Base-by-base conservation (phyloP, 1,140 invertebrate genomes). In the Cotesia glomerata region DNA sequence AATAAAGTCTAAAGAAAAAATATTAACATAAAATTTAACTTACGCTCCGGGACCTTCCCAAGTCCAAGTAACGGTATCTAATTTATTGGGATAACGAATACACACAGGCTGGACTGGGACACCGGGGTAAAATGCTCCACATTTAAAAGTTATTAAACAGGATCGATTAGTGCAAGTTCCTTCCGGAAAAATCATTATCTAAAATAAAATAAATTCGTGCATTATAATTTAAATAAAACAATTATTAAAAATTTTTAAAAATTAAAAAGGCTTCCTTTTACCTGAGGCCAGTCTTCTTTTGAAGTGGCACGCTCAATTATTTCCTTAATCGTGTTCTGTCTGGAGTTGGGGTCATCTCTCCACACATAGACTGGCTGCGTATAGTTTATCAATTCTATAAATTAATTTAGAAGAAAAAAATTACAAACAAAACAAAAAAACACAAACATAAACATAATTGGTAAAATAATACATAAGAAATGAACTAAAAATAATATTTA, bases 31-130 rank as follows among this genome's bases (percentile, higher is more conserved):
- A 14, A 59, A 61, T 14, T 11, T 45, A 32, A 67, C 71, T 26
- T 67, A 97, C 95, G 95, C 95, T 87, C 94, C 94, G 74, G 96
- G 95, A 70, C 97, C 97, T 87, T 98, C 95, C 97, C 97, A 99
- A 4, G 97, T 98, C 97, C 97, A 99, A 0, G 96, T 97, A 51
- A 97, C 92, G 3, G 96, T 97, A 82, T 99, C 96, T 77, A 94
- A 88, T 81, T 93, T 93, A 82, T 98, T 98, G 0, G 95, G 95
- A 85, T 98, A 98, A 65, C 94, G 90, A 63, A 99, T 92, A 75
- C 95, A 93, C 5, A 98, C 95, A 0, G 97, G 97, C 82, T 99
- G 97, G 0, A 99, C 94, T 0, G 97, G 95, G 9, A 97, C 94
- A 0, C 96, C 96, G 0, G 96, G 96, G 88, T 95, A 95, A 86